A percentile compares a stretch with the other conserved stretches of the same genome.
These are phyloP conservation scores for Pelobates cultripes DNA, from an alignment of 2,797 vertebrate species.

Conservation along the genomic window DNA sequence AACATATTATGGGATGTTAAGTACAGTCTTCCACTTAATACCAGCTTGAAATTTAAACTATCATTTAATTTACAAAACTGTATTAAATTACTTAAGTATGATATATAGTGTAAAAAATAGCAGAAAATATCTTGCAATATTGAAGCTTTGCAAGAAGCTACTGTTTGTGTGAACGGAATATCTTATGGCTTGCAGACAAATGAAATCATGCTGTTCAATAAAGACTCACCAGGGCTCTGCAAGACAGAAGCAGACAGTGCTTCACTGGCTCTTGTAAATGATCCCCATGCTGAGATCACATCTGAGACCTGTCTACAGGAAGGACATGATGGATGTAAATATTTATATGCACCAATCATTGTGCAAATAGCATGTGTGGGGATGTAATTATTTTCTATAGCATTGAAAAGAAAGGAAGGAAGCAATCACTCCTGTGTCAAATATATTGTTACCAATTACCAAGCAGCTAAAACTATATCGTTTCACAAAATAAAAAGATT, in stretches of 20 bases:
- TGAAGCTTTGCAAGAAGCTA: background rate
- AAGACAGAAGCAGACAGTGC: conserved; percentile 38
- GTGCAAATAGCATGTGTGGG: conserved; percentile 14
- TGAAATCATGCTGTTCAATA: conserved; percentile 40
- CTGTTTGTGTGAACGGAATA: conserved; percentile 24
- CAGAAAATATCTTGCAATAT: background rate
- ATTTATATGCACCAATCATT: conserved; percentile 44
- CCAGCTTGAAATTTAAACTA: background rate
- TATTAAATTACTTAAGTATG: background rate
- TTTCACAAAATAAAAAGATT: too few relatives aligned
- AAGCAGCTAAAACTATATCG: background rate
- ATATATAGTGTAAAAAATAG: conserved; percentile 9
- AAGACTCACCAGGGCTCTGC: conserved; percentile 32
- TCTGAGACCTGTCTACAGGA: conserved; percentile 44
- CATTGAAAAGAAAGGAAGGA: background rate
- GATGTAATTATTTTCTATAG: conserved; percentile 10
- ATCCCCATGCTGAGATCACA: conserved; percentile 48
- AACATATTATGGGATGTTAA: too few relatives aligned
- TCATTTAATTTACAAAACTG: background rate
- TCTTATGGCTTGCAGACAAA: conserved; percentile 30
- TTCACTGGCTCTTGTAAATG: conserved; percentile 33
- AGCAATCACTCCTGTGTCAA: background rate
- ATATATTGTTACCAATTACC: conserved; percentile 9
- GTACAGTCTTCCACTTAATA: background rate
- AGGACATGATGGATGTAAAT: conserved; percentile 47